Evolutionary conservation across 1,140 invertebrate genomes (phyloP).

Genomic region (Thrips palmi): DNA sequence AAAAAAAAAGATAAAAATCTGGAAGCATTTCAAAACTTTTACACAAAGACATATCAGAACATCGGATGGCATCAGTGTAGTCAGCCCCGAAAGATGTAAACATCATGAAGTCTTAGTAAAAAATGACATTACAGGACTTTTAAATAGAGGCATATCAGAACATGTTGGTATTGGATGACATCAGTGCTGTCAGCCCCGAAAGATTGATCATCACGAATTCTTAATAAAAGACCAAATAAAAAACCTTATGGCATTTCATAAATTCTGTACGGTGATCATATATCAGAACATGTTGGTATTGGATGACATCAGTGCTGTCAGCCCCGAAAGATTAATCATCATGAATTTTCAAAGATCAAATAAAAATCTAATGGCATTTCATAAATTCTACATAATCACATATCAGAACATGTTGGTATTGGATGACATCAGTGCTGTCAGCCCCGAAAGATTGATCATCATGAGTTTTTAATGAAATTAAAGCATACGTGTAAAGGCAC

Average conservation of each 20-base stretch:
- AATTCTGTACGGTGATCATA: neutral
- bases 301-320: neutral
- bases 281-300: constrained; percentile 2
- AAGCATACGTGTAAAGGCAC: neutral
- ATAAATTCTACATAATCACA: neutral
- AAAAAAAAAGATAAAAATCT: no score
- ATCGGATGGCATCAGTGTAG: neutral
- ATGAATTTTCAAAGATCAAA: no score
- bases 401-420: constrained; percentile 2
- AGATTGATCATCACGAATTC: neutral
- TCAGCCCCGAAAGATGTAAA: neutral
- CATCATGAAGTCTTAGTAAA: neutral
- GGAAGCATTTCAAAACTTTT: constrained; percentile 1
- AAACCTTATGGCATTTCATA: neutral
- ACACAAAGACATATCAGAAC: constrained; percentile 1
- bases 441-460: neutral
- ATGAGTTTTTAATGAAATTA: no score
- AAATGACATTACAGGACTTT: no score
- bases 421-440: neutral
- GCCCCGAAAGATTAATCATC: neutral
- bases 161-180: neutral
- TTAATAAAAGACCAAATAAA: neutral
- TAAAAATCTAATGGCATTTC: neutral
- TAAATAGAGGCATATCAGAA: neutral
- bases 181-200: neutral